Percentiles rank a stretch among this genome's conserved stretches.
Conservation (phyloP, 2,113 vertebrate species). For the Xerus inauris region DNA sequence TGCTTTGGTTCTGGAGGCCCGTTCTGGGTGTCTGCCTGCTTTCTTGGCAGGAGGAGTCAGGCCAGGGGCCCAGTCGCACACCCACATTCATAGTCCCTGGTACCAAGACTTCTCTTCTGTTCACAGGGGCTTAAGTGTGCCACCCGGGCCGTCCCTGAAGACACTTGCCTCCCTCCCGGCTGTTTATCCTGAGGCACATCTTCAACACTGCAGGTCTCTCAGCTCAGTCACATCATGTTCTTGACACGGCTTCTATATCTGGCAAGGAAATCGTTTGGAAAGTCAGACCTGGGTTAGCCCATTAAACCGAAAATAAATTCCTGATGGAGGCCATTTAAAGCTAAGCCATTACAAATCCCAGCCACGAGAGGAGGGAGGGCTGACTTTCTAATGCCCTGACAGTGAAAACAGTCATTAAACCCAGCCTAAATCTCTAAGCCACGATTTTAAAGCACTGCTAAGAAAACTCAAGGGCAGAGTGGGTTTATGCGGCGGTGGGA, state of each 20-base stretch:
- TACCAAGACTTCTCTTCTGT: not conserved
- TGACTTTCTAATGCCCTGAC: slow-evolving; percentile 57
- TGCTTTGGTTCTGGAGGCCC: not conserved
- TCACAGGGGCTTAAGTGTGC: accelerated
- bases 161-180: not conserved
- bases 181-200: not conserved
- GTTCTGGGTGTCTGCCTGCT: not conserved
- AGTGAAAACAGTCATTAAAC: slow-evolving; percentile 52
- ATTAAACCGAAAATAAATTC: slow-evolving; percentile 69
- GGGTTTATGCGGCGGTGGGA: not conserved
- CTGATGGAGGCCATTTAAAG: slow-evolving; percentile 65
- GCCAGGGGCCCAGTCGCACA: not conserved
- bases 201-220: not conserved
- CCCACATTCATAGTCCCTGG: not conserved
- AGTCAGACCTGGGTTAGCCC: slow-evolving; percentile 56
- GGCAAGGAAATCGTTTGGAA: slow-evolving; percentile 50
- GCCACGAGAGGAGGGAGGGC: slow-evolving; percentile 17
- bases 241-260: slow-evolving; percentile 47
- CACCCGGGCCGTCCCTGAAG: not conserved
- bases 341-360: slow-evolving; percentile 69
- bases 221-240: not conserved
- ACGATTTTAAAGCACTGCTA: slow-evolving; percentile 42
- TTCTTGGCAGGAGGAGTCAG: no score
- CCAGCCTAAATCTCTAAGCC: slow-evolving; percentile 30
- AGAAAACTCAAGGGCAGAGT: slow-evolving; percentile 2